These are phyloP conservation scores for Diuraphis noxia DNA, from an alignment of 1,140 invertebrate species.

Conservation along the genomic window DNA sequence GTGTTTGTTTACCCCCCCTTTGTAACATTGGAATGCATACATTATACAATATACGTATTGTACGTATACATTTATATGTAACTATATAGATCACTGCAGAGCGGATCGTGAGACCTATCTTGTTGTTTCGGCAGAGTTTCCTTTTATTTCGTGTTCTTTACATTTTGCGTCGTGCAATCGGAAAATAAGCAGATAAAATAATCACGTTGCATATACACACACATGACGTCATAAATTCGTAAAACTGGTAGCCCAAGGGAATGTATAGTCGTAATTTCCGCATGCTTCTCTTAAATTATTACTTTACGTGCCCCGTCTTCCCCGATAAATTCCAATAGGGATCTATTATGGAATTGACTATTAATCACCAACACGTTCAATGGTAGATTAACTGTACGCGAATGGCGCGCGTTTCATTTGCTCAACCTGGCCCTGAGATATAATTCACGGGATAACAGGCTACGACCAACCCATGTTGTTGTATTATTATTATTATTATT, in stretches of 20 bases:
- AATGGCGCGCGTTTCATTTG: neutral
- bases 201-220: neutral
- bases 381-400: neutral
- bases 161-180: neutral
- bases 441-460: neutral
- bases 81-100: neutral
- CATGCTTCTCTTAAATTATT: neutral
- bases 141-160: neutral
- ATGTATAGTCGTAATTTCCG: neutral
- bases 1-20: neutral
- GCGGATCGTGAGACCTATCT: neutral
- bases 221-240: conserved; percentile 1
- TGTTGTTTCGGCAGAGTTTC: neutral
- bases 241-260: neutral
- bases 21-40: conserved; percentile 6
- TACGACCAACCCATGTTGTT: neutral
- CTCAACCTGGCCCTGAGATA: neutral
- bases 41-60: conserved; percentile 6
- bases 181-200: neutral
- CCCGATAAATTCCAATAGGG: neutral
- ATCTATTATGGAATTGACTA: conserved; percentile 6
- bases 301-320: neutral
- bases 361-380: neutral
- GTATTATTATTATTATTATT: too few relatives aligned
- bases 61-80: neutral